These are phyloP conservation scores for Bembecia ichneumoniformis DNA, from an alignment of 2,888 invertebrate species.

Conservation along the genomic window DNA sequence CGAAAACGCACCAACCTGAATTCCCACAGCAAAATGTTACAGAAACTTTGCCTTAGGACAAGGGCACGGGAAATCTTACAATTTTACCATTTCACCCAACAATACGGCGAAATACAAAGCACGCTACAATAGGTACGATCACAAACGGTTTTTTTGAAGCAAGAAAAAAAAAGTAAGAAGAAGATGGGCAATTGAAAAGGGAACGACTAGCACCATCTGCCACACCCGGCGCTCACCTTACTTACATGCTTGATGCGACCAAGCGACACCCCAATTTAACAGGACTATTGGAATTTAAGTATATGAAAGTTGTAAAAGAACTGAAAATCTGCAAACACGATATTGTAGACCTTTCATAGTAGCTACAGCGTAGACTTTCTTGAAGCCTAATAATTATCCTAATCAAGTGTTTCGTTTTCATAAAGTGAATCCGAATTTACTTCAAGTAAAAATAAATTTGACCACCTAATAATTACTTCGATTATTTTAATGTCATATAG, in stretches of 20 bases:
- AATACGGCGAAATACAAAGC: constrained; percentile 45
- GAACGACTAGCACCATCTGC: constrained; percentile 51
- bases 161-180: constrained; percentile 32
- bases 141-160: constrained; percentile 46
- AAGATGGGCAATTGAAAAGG: constrained; percentile 63
- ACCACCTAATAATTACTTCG: no score
- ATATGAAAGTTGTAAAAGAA: background rate
- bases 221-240: constrained; percentile 41
- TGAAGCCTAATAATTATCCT: no score
- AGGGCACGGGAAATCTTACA: constrained; percentile 31
- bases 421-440: no score
- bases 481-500: no score
- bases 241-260: constrained; percentile 26
- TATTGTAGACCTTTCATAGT: no score
- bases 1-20: constrained; percentile 24
- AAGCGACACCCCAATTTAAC: constrained; percentile 21
- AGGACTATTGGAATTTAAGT: constrained; percentile 19
- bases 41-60: constrained; percentile 40
- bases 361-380: no score
- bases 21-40: constrained; percentile 47
- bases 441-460: no score
- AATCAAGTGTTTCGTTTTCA: no score
- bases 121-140: constrained; percentile 47
- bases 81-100: constrained; percentile 51
- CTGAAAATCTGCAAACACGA: background rate